phyloP scores from a whole-genome alignment of 2,113 vertebrate genomes.

The Seriola rivoliana region DNA sequence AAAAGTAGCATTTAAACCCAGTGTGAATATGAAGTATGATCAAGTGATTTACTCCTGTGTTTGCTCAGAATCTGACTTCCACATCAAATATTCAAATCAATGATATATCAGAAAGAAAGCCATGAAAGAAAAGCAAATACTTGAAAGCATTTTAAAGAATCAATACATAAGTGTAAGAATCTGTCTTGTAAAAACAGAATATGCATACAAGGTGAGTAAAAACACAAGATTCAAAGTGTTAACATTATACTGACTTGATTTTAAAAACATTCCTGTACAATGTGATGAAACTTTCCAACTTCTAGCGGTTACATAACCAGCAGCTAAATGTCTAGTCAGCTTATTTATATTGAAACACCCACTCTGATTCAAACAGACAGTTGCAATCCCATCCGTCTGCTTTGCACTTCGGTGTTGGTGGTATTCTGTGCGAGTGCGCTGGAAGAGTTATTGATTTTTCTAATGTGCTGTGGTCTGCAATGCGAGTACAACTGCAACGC shows the following conservation, averaged over 20 bases:
- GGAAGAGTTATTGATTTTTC: slow-evolving; percentile 70
- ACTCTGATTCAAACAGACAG: slow-evolving; percentile 72
- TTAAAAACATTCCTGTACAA: slow-evolving; percentile 13
- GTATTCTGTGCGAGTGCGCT: not conserved
- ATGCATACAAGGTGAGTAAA: not conserved
- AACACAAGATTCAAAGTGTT: slow-evolving; percentile 9
- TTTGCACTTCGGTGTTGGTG: slow-evolving; percentile 36
- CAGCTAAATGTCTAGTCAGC: slow-evolving; percentile 63
- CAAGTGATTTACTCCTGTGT: too few relatives aligned
- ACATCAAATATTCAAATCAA: too few relatives aligned
- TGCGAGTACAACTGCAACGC: slow-evolving; percentile 73
- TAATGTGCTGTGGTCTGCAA: slow-evolving; percentile 81
- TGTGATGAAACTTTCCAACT: slow-evolving; percentile 31
- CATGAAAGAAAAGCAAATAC: not conserved
- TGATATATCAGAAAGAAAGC: not conserved
- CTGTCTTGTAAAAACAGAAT: not conserved
- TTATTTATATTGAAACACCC: slow-evolving; percentile 58
- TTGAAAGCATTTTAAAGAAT: not conserved
- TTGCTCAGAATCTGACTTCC: too few relatives aligned
- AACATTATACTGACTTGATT: not conserved
- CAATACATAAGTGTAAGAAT: too few relatives aligned
- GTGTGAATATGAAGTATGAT: too few relatives aligned
- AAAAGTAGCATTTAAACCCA: too few relatives aligned
- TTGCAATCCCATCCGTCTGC: slow-evolving; percentile 65
- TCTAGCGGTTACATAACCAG: slow-evolving; percentile 47